Evolutionary conservation across 2,113 vertebrate genomes (phyloP).

Genomic region (Semnornis frantzii): DNA sequence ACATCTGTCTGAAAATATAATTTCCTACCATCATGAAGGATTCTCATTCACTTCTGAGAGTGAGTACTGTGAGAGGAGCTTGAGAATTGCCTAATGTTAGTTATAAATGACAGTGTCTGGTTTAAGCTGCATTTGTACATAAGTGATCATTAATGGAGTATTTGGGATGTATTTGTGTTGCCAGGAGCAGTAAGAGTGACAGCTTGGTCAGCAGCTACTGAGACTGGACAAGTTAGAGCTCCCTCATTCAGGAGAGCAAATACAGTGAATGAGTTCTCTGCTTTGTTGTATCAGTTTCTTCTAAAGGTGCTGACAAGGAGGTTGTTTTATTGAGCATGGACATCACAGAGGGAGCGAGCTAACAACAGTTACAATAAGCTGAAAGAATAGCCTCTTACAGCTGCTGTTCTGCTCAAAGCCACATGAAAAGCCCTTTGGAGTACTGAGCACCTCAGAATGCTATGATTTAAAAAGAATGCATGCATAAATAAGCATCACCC

Average conservation of each 20-base stretch:
- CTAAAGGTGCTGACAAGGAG: conserved; percentile 1
- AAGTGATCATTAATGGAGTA: not conserved
- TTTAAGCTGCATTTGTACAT: not conserved
- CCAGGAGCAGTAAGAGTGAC: not conserved
- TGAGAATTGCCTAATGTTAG: not conserved
- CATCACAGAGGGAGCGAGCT: not conserved
- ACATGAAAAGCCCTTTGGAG: not conserved
- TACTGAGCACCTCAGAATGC: not conserved
- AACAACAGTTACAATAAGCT: conserved; percentile 29
- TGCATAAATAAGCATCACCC: not conserved
- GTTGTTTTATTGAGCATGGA: not conserved
- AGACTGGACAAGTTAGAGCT: not conserved
- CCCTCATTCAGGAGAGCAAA: not conserved
- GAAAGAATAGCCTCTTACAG: not conserved
- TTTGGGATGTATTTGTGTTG: not conserved
- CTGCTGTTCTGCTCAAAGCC: not conserved
- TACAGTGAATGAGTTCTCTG: not conserved
- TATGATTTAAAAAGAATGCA: not conserved
- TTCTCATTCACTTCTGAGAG: not conserved
- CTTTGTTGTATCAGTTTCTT: conserved; percentile 28
- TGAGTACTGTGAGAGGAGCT: too few species aligned
- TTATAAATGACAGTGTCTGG: not conserved
- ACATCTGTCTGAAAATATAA: not conserved
- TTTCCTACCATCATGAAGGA: not conserved
- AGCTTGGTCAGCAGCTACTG: not conserved